These are phyloP conservation scores for Orthosia incerta DNA, from an alignment of 2,888 invertebrate genomes.

Conservation along the genomic window DNA sequence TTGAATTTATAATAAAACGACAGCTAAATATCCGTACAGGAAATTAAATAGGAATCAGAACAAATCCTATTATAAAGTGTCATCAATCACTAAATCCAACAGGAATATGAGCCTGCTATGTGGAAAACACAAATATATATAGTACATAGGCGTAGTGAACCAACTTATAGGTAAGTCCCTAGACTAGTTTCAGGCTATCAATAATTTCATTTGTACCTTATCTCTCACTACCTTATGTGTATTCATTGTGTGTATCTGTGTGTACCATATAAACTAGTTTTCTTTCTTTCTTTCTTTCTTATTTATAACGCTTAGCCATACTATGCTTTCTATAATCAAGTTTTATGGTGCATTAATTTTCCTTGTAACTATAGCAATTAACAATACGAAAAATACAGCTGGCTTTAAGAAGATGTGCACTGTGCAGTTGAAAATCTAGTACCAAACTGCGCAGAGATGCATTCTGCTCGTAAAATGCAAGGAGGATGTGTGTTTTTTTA, in stretches of 20 bases:
- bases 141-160: slow-evolving; percentile 40
- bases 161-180: neutral
- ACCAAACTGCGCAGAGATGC: neutral
- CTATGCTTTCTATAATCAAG: neutral
- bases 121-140: slow-evolving; percentile 63
- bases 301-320: neutral
- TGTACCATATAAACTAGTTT: too few relatives aligned
- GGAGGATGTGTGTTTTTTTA: neutral
- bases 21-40: slow-evolving; percentile 85
- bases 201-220: slow-evolving; percentile 4
- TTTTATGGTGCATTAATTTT: too few relatives aligned
- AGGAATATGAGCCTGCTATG: slow-evolving; percentile 66
- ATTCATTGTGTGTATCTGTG: too few relatives aligned
- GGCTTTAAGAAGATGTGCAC: neutral
- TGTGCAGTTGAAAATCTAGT: too few relatives aligned
- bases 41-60: slow-evolving; percentile 86
- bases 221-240: neutral
- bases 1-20: slow-evolving; percentile 78
- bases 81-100: slow-evolving; percentile 83
- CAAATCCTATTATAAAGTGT: slow-evolving; percentile 85
- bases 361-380: too few relatives aligned
- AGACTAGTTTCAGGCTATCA: neutral
- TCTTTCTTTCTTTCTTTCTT: too few relatives aligned
- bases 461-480: slow-evolving; percentile 7
- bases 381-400: too few relatives aligned